Base-by-base conservation (phyloP, 2,113 vertebrate genomes). In the Elephas maximus region DNA sequence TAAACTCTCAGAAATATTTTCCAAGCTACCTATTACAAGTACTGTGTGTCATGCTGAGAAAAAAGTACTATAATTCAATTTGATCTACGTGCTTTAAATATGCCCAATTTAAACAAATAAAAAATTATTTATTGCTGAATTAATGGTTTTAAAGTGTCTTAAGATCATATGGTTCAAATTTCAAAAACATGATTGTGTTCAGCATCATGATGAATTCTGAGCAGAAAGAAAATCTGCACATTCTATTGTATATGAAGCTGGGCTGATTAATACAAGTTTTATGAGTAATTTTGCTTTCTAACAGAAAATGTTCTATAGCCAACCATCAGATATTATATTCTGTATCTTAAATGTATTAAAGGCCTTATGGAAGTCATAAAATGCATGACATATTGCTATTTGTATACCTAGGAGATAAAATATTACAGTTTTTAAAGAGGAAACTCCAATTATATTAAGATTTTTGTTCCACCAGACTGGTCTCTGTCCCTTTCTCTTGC, bases 61-160 rank as follows among this genome's bases (percentile, higher is more conserved):
- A 78, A 97, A 93, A 97, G 37, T 93, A 26, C 0, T 6, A 62
- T 94, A 98, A 97, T 96, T 98, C 91, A 97, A 76, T 93, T 93
- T 97, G 90, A 97, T 97, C 93, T 93, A 94, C 91, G 48, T 95
- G 26, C 5, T 89, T 96, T 94, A 92, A 96, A 94, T 96, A 65
- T 73, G 67, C 37, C 92, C 60, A 94, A 18, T 73, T n/a, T 37
- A 63, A 63, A 63, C 62, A 8, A 53, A 15, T 88, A 87, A 78
- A 98, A 94, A 71, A 3, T 80, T 60, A 85, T 96, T 96, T 74
- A 96, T 97, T 97, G 62, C 88, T 94, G 57, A 98, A 90, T 30
- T 95, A 8, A 5, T 79, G 62, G 67, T 48, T 69, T 65, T 69
- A 69, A 69, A 69, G 10, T 69, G 65, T 67, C 10, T 53, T 65